Conservation (phyloP, 2,888 invertebrate species). For the Amorpha juglandis region DNA sequence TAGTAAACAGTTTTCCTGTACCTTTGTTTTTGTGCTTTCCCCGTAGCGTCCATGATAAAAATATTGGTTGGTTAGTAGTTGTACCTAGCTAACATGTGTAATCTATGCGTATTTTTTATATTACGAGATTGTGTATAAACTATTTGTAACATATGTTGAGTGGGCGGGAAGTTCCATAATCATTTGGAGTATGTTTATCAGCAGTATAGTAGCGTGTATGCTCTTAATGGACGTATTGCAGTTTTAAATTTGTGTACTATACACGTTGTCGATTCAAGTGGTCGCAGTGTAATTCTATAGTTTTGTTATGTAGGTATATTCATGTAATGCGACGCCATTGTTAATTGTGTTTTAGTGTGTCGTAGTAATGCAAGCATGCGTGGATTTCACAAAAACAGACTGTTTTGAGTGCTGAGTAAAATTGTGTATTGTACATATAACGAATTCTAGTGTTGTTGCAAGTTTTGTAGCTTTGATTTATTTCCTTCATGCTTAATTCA, state of each 20-base stretch:
- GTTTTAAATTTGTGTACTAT: not conserved
- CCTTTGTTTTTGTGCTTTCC: no score
- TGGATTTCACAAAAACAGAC: no score
- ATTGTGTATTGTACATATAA: not conserved
- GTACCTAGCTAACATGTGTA: no score
- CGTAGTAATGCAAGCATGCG: no score
- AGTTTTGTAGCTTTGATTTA: not conserved
- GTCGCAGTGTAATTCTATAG: not conserved
- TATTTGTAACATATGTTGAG: not conserved
- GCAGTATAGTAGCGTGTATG: not conserved
- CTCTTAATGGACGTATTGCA: no score
- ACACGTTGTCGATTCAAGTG: not conserved
- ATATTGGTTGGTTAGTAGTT: no score
- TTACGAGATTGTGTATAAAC: not conserved
- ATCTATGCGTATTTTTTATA: not conserved
- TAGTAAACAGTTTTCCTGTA: no score
- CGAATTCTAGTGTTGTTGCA: not conserved
- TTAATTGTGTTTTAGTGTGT: not conserved
- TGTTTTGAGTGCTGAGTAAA: not conserved
- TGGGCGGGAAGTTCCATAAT: not conserved
- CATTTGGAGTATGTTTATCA: not conserved
- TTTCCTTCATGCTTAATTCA: not conserved
- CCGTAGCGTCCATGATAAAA: no score
- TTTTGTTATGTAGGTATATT: not conserved
- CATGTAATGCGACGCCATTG: not conserved